Base-by-base conservation (phyloP, 1,140 invertebrate species). In the Heliconius melpomene region DNA sequence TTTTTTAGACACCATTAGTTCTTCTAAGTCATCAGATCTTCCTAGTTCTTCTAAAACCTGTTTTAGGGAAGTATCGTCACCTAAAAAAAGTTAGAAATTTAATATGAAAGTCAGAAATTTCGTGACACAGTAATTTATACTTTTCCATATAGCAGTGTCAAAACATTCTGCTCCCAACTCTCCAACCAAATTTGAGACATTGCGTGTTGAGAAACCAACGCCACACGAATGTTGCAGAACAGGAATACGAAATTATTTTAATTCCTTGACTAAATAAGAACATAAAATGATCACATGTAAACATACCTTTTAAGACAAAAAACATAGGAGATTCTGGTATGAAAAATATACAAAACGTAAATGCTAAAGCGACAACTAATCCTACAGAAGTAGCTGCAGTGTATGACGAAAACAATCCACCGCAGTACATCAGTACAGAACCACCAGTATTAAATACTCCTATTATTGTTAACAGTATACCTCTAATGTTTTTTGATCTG, bases 241-340 rank as follows among this genome's bases (percentile, higher is more conserved):
- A 20, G 0, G 16, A 52, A 52, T 1, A 52, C 6, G 0, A 18
- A 7, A 18, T 5, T 52, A 40, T 40, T 40, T 40, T 40, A 40
- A 40, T n/a, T n/a, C 11, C 2, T 13, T 2, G 11, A 11, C 38
- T 40, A 11, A 40, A 40, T 40, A 40, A 2, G 9, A 40, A 40
- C 2, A 40, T 40, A 40, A 40, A 40, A 40, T 40, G 9, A 11
- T 8, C 1, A 50, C 3, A 50, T 50, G 46, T 50, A 52, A 52
- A 52, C 3, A 52, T 52, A 52, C 32, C 32, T 36, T 36, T 36
- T 36, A 36, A 36, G 32, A 36, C 6, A 7, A 36, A 36, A 83
- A 83, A 90, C 8, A 88, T 78, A 2, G 88, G 89, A 26, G 88
- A 84, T 79, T 90, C 89, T 7, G 89, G 89, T 81, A 90, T 83